phyloP scores from a whole-genome alignment of 1,140 invertebrate species.

The Watersipora subatra region DNA sequence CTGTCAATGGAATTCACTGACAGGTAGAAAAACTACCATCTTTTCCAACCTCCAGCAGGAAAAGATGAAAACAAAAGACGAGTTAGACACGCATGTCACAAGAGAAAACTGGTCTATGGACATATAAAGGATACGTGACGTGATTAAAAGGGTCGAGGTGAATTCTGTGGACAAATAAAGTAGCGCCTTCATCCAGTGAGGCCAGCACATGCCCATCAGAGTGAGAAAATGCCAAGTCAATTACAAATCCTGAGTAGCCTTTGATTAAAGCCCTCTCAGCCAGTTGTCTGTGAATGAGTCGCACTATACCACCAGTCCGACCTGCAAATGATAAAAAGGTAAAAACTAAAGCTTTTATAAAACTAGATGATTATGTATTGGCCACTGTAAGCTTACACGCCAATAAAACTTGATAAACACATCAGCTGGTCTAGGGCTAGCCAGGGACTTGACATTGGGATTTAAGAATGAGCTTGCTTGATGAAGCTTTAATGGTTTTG shows the following conservation, averaged over 20 bases:
- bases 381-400: too few relatives aligned
- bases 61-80: not conserved
- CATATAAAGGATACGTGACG: not conserved
- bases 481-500: too few relatives aligned
- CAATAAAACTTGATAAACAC: too few relatives aligned
- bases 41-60: too few relatives aligned
- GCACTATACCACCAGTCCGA: conserved; percentile 59
- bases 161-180: conserved; percentile 66
- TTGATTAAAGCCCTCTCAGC: conserved; percentile 67
- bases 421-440: too few relatives aligned
- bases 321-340: conserved; percentile 43
- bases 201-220: conserved; percentile 59
- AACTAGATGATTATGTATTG: too few relatives aligned
- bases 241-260: conserved; percentile 65
- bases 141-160: not conserved
- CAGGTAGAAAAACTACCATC: too few relatives aligned
- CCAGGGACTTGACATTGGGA: too few relatives aligned
- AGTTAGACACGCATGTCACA: not conserved
- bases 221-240: conserved; percentile 78
- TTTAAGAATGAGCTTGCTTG: too few relatives aligned
- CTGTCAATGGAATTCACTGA: too few relatives aligned
- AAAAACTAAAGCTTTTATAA: too few relatives aligned
- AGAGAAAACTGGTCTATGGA: not conserved
- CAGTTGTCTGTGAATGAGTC: conserved; percentile 61
- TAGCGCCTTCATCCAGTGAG: conserved; percentile 68